Percentiles rank a stretch among this genome's conserved stretches.
Conservation (phyloP, 2,113 vertebrate species). For the Rhagologus leucostigma region DNA sequence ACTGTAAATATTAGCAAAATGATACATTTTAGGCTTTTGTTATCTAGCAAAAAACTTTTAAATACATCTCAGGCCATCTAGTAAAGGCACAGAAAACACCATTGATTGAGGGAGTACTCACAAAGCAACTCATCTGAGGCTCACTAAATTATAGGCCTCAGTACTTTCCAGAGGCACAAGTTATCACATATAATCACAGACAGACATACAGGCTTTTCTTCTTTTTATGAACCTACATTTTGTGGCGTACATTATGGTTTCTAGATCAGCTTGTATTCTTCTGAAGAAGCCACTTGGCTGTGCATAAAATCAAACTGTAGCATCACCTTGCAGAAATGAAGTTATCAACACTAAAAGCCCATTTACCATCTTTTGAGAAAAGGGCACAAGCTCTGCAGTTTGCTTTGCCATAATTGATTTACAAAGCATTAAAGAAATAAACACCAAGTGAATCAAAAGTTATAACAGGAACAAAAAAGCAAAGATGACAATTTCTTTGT, state of each 20-base stretch:
- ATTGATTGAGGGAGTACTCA: background rate
- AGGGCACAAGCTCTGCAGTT: background rate
- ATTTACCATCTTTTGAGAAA: background rate
- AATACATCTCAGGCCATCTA: background rate
- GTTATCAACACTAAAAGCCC: background rate
- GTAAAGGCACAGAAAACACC: background rate
- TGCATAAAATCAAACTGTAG: constrained; percentile 10
- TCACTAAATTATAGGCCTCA: accelerated
- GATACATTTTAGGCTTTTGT: accelerated
- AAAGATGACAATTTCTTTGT: background rate
- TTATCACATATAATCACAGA: background rate
- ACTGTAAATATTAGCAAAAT: background rate
- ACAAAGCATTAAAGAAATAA: constrained; percentile 52
- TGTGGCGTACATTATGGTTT: background rate
- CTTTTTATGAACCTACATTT: background rate
- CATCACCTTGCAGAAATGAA: background rate
- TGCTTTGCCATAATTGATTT: constrained; percentile 58
- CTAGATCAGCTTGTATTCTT: background rate
- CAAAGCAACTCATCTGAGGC: background rate
- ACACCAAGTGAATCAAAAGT: background rate
- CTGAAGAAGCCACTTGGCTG: background rate
- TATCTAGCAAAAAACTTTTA: background rate
- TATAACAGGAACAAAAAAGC: background rate
- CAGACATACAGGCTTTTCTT: background rate
- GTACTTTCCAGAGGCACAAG: background rate